A percentile compares a stretch with the other conserved stretches of the same genome.
phyloP scores from a whole-genome alignment of 2,113 vertebrate genomes.

The Trichomycterus rosablanca region DNA sequence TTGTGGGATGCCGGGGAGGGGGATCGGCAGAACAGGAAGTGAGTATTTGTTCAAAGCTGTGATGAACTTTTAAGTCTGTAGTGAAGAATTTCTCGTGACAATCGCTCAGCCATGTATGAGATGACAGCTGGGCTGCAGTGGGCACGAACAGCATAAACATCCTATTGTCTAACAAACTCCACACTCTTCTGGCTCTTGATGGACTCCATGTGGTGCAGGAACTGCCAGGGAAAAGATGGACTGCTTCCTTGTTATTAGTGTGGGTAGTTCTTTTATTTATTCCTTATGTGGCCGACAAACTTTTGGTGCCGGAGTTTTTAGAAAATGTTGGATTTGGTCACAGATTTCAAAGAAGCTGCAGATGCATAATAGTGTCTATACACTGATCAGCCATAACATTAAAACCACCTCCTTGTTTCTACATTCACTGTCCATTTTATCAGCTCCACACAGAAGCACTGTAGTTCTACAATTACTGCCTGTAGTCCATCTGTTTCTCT shows the following conservation, averaged over 20 bases:
- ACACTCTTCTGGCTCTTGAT: slow-evolving; percentile 16
- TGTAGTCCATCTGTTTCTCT: too few species aligned
- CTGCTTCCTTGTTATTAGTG: slow-evolving; percentile 1
- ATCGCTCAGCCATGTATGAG: slow-evolving; percentile 12
- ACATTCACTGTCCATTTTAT: too few species aligned
- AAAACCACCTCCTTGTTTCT: too few species aligned
- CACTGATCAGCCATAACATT: too few species aligned
- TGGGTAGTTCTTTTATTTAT: not conserved
- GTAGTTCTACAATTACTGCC: too few species aligned
- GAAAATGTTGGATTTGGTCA: too few species aligned
- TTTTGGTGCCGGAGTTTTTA: not conserved
- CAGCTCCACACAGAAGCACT: too few species aligned
- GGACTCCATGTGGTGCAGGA: slow-evolving; percentile 25
- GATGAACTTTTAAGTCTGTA: slow-evolving; percentile 7
- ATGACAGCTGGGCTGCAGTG: slow-evolving; percentile 27
- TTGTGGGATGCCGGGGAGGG: slow-evolving; percentile 1
- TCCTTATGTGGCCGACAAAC: not conserved
- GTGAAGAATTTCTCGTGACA: slow-evolving; percentile 12
- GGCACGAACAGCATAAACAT: slow-evolving; percentile 29
- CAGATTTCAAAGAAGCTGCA: too few species aligned
- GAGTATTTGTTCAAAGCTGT: slow-evolving; percentile 23
- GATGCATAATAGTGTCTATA: too few species aligned
- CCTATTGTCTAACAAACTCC: slow-evolving; percentile 9
- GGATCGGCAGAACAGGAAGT: slow-evolving; percentile 6
- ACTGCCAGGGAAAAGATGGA: not conserved